phyloP scores from a whole-genome alignment of 1,140 invertebrate species.

The Camponotus floridanus region DNA sequence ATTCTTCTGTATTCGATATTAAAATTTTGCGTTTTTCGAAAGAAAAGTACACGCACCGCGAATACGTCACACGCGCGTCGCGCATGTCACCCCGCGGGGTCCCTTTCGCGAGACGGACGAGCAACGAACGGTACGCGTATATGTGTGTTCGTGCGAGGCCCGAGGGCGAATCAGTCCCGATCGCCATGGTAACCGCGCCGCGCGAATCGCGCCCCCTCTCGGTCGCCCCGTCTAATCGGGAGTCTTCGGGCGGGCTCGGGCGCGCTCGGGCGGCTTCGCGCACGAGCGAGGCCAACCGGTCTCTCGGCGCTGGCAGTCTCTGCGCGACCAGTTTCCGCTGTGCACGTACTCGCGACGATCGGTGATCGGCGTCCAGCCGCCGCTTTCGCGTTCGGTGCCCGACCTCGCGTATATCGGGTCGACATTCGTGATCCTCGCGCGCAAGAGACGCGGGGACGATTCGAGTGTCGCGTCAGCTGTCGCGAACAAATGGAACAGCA shows the following conservation, averaged over 20 bases:
- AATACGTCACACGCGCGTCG: background rate
- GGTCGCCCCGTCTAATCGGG: constrained; percentile 46
- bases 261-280: constrained; percentile 61
- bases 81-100: background rate
- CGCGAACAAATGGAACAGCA: constrained; percentile 40
- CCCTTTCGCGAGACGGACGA: constrained; percentile 62
- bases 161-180: constrained; percentile 72
- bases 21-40: background rate
- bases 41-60: background rate
- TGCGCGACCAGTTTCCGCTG: constrained; percentile 80
- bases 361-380: constrained; percentile 45
- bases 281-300: constrained; percentile 82
- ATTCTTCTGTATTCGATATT: too few relatives aligned
- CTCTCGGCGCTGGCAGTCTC: constrained; percentile 67
- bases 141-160: constrained; percentile 48
- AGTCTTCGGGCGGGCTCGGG: constrained; percentile 27
- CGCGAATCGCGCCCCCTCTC: constrained; percentile 16
- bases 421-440: background rate
- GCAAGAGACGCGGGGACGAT: too few relatives aligned
- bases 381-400: background rate
- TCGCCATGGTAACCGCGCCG: constrained; percentile 79
- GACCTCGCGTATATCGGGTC: background rate
- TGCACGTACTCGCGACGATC: constrained; percentile 73
- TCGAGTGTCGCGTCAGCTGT: too few relatives aligned
- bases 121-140: constrained; percentile 61